Conservation (phyloP, 2,888 invertebrate genomes). For the Ormia ochracea region DNA sequence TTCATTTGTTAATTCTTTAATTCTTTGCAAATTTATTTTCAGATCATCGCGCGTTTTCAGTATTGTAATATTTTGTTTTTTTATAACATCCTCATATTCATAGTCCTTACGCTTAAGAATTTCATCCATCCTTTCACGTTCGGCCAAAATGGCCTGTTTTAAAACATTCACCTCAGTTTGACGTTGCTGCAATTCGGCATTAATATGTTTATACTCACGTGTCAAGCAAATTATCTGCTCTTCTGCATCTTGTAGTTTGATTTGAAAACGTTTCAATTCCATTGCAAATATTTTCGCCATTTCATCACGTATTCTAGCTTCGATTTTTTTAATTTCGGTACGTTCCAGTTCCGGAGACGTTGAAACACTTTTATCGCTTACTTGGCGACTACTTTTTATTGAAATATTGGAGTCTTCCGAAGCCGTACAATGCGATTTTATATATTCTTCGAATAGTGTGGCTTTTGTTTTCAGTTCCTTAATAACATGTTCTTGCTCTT, state of each 20-base stretch:
- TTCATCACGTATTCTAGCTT: slow-evolving; percentile 81
- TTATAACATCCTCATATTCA: slow-evolving; percentile 64
- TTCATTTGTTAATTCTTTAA: slow-evolving; percentile 70
- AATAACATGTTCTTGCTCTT: slow-evolving; percentile 80
- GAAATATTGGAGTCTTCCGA: slow-evolving; percentile 68
- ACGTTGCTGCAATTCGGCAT: slow-evolving; percentile 69
- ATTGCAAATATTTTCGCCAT: slow-evolving; percentile 82
- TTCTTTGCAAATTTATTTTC: slow-evolving; percentile 78
- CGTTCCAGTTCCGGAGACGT: slow-evolving; percentile 69
- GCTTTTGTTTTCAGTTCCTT: slow-evolving; percentile 81
- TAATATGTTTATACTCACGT: slow-evolving; percentile 69
- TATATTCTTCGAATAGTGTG: slow-evolving; percentile 81
- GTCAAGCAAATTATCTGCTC: slow-evolving; percentile 68
- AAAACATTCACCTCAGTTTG: slow-evolving; percentile 73
- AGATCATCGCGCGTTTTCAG: slow-evolving; percentile 71
- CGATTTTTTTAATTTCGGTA: slow-evolving; percentile 68
- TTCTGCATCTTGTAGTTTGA: slow-evolving; percentile 75
- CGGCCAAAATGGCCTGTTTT: slow-evolving; percentile 74
- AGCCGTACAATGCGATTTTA: slow-evolving; percentile 78
- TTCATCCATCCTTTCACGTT: slow-evolving; percentile 73
- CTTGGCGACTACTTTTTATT: slow-evolving; percentile 48
- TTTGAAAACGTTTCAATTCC: slow-evolving; percentile 79
- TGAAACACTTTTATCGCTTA: slow-evolving; percentile 70
- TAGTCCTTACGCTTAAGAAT: slow-evolving; percentile 69
- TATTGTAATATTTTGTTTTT: slow-evolving; percentile 69